Base-by-base conservation (phyloP, 1,140 invertebrate genomes). In the Sminthurinus signatus region DNA sequence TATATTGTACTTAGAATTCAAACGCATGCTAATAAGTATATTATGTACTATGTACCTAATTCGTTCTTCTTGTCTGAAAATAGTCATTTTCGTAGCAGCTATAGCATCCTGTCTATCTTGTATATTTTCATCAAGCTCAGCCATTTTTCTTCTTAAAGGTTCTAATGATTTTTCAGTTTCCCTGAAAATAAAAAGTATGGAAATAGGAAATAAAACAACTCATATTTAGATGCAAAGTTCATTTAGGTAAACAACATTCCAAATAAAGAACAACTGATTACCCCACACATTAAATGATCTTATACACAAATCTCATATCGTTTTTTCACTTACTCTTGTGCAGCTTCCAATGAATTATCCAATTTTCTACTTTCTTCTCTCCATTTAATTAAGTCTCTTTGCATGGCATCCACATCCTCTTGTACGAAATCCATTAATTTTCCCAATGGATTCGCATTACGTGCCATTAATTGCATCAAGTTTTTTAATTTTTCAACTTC, bases 371-470 rank as follows among this genome's bases (percentile, higher is more conserved):
- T 89, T 57, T 87, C 86, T 54, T 83, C 82, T 60, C 82, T 83
- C 92, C 93, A 98, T 72, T 86, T 86, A 42, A 84, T 80, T 17
- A 95, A 76, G 79, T 98, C 94, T 73, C 88, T 85, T 68, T 92
- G 85, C 93, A 97, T 98, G 0, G 91, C 85, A 78, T 98, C 94
- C 17, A 95, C 82, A 77, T 98, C 93, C 80, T 97, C 94, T 76
- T 96, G 88, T 56, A 96, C 80, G 75, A 91, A 95, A 78, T 96
- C 93, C 75, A 97, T 82, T 29, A 96, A 75, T 78, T 93, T 93
- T 17, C 90, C 90, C 17, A 96, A 75, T 1, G 92, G 92, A 81
- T 93, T 92, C 1, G 91, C 87, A 31, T 86, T 85, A 74, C 88
- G 82, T 2, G 93, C 95, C 29, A 96, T 75, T 2, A 82, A 84